Evolutionary conservation across 2,888 invertebrate genomes (phyloP), one percentile per base, ranked within the genome.

Genomic region (Pachliopta kotzebuea): DNA sequence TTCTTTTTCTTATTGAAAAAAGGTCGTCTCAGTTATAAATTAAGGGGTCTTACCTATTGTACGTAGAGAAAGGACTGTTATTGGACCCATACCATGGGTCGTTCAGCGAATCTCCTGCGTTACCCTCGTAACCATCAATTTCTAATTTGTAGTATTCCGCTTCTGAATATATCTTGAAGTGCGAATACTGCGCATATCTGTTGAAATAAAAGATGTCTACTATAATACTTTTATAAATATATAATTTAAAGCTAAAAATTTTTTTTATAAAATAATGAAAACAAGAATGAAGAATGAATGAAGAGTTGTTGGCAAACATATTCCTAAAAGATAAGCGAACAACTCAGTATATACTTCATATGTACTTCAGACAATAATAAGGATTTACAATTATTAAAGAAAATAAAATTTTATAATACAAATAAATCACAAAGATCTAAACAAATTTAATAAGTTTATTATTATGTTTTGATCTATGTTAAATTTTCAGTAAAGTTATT

Each of bases 21-120:
- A 45, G 3, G 18, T n/a, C 45, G 2, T n/a, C n/a, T 2, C 4
- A 45, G 8, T 45, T 26, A 26, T 26, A 4, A 45, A 18, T n/a
- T 52, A 11, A 52, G 9, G 1, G 2, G 11, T 8, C 77, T 84
- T 85, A 96, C 96, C 95, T 95, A 92, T 98, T 97, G 78, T 97
- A 97, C 2, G 97, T 97, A 8, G 97, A 97, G 92, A 98, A 97
- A 50, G 97, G 97, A 83, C 97, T 97, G 87, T 97, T 97, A 85
- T 97, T 97, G 68, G 97, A 97, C 56, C 97, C 97, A 80, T 97
- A 97, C 97, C 97, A 98, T 18, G 97, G 97, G 88, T 98, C 97
- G 83, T 97, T 97, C 58, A 98, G 92, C 0, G 97, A 97, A 85
- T 98, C 97, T 0, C 97, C 97, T 0, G 97, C 97, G 76, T 95